Evolutionary conservation across 2,888 invertebrate genomes (phyloP), one percentile per base, ranked within the genome.

Genomic region (Aphelenchoides bicaudatus): DNA sequence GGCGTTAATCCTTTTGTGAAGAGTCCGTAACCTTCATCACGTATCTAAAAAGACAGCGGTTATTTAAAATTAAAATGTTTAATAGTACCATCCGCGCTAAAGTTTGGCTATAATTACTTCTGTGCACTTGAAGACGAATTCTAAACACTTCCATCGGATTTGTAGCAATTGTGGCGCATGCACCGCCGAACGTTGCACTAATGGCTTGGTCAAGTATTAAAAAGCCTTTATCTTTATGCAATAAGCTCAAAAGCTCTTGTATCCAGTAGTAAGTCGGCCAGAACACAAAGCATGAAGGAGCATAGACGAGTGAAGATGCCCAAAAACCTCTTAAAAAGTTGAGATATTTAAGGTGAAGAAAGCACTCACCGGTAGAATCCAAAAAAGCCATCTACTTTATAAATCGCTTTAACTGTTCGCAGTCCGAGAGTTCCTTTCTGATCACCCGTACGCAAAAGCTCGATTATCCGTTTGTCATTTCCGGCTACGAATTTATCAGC

Each of bases 261-360:
- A n/a, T n/a, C 25, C 69, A 67, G 65, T 76, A 76, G 51, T 76
- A 77, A 3, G 71, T 68, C 2, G 67, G 66, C 76, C 76, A 77
- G 61, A 76, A 77, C 25, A 76, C 71, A 75, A 76, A 75, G 8
- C 74, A 74, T 28, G 67, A 67, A 0, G 76, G 76, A 52, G 74
- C 71, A 63, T 74, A 77, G 23, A 38, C 19, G 34, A 34, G 10
- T n/a, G 10, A 13, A 13, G 21, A n/a, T 54, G 1, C 53, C 10
- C 19, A 19, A 56, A n/a, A 25, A 19, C 21, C 27, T 21, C 16
- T 54, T 39, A 53, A 39, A 54, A 63, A 4, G 21, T 16, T 13
- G 16, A n/a, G 10, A 34, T 43, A 6, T 16, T 10, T 8, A 48
- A 48, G 39, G 13, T n/a, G n/a, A 71, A 8, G 74, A 72, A 25